Base-by-base conservation (phyloP, 2,888 invertebrate species). In the Chrysotoxum bicinctum region DNA sequence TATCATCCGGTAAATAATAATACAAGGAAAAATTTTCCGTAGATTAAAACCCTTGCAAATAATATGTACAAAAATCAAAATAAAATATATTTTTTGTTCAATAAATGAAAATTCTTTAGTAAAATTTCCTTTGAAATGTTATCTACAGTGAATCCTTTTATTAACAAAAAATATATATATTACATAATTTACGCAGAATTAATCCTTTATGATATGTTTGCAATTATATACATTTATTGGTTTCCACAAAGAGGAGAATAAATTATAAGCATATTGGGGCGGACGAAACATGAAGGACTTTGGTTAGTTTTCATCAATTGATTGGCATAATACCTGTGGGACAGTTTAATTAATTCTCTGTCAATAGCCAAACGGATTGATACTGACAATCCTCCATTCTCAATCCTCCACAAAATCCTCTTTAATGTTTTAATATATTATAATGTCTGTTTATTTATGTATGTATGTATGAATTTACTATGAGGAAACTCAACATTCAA, bases 301-400 rank as follows among this genome's bases (percentile, higher is more conserved):
- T 32, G 72, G 81, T 70, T 69, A 69, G 73, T 77, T 68, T 76
- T 43, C 73, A 76, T 81, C 85, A 81, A 77, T 62, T 77, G 73
- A 85, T 85, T 85, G 85, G 58, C 80, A 73, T 73, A 69, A 70
- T 85, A 73, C 85, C 76, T 81, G 85, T 81, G 85, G 85, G 85
- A 81, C 69, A 81, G 73, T 69, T 85, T 73, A 85, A 85, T 85
- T 85, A 85, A 85, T 85, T 73, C 81, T 73, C 85, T 85, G 76
- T 77, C 85, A 81, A 81, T 76, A 77, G 79, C 30, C 64, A 40
- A 40, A 40, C 26, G 37, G 56, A 70, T 52, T 45, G 69, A 37
- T 43, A 56, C 43, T 64, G 64, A 64, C 64, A 64, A 64, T 45
- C 19, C 37, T 32, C 58, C 66, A 50, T 62, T 62, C 62, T 43